Percentiles rank a stretch among this genome's conserved stretches.
These are phyloP conservation scores for Drosophila paucipuncta DNA, from an alignment of 2,888 invertebrate genomes.

Conservation along the genomic window DNA sequence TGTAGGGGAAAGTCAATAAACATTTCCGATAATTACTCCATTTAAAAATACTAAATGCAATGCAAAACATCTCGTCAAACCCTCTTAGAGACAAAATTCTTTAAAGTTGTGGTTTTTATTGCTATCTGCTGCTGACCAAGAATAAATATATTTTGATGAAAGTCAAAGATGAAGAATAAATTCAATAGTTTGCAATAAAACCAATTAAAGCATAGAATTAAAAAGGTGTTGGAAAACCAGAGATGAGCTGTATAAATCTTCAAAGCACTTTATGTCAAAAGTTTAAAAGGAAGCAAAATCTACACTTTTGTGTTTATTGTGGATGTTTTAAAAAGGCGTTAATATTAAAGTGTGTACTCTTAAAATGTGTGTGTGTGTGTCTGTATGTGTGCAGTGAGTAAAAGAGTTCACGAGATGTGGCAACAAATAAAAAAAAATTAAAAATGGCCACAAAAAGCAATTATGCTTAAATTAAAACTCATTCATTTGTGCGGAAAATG, in stretches of 20 bases:
- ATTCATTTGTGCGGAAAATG: constrained; percentile 75
- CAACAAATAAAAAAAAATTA: constrained; percentile 19
- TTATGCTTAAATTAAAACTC: constrained; percentile 82
- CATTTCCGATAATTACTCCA: neutral
- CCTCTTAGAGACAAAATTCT: neutral
- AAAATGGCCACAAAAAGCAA: constrained; percentile 73
- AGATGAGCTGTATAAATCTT: too few species aligned
- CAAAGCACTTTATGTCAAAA: neutral
- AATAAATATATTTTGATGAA: neutral
- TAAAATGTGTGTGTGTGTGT: constrained; percentile 14
- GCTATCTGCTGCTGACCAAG: neutral
- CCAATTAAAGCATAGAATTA: neutral
- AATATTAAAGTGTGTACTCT: constrained; percentile 22
- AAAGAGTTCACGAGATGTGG: constrained; percentile 38
- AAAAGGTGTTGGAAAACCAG: too few species aligned
- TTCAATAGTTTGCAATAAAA: neutral
- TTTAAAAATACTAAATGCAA: neutral
- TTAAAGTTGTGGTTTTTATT: neutral
- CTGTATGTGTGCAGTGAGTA: neutral
- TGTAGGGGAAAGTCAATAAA: neutral
- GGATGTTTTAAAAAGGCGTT: constrained; percentile 41
- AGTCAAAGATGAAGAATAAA: neutral
- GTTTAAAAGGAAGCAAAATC: neutral
- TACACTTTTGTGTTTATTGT: constrained; percentile 9
- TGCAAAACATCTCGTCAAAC: too few species aligned